Evolutionary conservation across 2,113 vertebrate species (phyloP).

Genomic region (Reinhardtius hippoglossoides): DNA sequence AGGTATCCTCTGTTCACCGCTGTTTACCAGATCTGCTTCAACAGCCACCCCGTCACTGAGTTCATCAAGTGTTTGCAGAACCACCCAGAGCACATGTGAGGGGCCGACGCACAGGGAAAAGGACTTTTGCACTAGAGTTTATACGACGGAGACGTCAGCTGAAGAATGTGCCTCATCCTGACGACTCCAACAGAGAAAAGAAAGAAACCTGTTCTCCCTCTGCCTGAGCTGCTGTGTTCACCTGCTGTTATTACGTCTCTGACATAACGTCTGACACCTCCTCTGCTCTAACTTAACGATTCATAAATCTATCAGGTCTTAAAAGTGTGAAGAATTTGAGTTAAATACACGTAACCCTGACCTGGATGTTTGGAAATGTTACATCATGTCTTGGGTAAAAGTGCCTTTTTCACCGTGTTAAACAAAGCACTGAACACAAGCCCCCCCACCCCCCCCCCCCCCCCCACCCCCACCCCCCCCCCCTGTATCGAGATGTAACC

Average conservation of each 20-base stretch:
- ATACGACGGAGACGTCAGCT: not conserved
- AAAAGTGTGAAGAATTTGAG: slow-evolving; percentile 34
- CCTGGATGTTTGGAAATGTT: slow-evolving; percentile 5
- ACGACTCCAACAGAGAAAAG: slow-evolving; percentile 17
- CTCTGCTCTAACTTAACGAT: slow-evolving; percentile 16
- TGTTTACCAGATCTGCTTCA: slow-evolving; percentile 92
- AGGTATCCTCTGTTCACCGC: slow-evolving; percentile 97
- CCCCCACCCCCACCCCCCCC: slow-evolving; percentile 5
- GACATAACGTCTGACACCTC: not conserved
- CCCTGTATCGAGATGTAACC: not conserved
- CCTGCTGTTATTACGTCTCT: not conserved
- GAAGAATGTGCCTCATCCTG: slow-evolving; percentile 8
- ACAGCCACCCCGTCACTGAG: slow-evolving; percentile 87
- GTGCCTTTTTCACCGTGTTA: slow-evolving; percentile 55
- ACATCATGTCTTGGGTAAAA: slow-evolving; percentile 30
- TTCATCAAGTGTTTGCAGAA: slow-evolving; percentile 93
- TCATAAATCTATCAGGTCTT: slow-evolving; percentile 38
- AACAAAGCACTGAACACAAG: slow-evolving; percentile 15
- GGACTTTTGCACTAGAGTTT: slow-evolving; percentile 38
- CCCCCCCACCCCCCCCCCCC: not conserved
- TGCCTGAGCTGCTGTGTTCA: slow-evolving; percentile 17
- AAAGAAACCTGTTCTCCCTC: not conserved
- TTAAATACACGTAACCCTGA: slow-evolving; percentile 7
- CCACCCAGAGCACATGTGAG: slow-evolving; percentile 93
- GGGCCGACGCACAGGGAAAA: not conserved